Percentiles rank a stretch among this genome's conserved stretches.
Conservation (phyloP, 1,140 invertebrate genomes). For the Pachypsylla venusta region DNA sequence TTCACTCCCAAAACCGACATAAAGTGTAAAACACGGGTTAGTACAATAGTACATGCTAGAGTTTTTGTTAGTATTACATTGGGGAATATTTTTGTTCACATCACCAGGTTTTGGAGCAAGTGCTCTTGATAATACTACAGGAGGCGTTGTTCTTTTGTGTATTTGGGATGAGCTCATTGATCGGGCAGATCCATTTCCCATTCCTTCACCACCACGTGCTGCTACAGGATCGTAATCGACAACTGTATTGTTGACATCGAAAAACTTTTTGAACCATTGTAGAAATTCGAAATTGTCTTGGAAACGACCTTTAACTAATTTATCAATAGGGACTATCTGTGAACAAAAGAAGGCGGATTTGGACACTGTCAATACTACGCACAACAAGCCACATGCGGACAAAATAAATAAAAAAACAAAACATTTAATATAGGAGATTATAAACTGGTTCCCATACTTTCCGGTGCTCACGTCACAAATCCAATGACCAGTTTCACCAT, state of each 20-base stretch:
- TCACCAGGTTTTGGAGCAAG: constrained; percentile 29
- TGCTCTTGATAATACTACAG: background rate
- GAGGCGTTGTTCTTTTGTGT: background rate
- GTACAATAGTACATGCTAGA: no score
- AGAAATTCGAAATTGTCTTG: constrained; percentile 99
- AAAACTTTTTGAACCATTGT: constrained; percentile 99
- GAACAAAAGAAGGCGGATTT: constrained; percentile 24
- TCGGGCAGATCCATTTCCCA: constrained; percentile 44
- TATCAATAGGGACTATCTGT: constrained; percentile 76
- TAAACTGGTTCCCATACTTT: no score
- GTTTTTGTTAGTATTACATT: background rate
- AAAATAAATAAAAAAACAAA: background rate
- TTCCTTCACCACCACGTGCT: constrained; percentile 63
- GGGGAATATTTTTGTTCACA: constrained; percentile 14
- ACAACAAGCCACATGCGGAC: background rate
- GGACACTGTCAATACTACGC: no score
- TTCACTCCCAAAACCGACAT: no score
- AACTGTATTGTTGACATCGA: constrained; percentile 93
- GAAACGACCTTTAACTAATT: constrained; percentile 84
- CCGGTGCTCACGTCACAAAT: no score
- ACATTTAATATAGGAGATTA: no score
- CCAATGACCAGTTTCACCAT: no score
- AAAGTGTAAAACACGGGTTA: no score
- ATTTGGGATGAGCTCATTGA: constrained; percentile 12
- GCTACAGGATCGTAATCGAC: constrained; percentile 78